Conservation (phyloP, 2,113 vertebrate species). For the Callospermophilus lateralis region DNA sequence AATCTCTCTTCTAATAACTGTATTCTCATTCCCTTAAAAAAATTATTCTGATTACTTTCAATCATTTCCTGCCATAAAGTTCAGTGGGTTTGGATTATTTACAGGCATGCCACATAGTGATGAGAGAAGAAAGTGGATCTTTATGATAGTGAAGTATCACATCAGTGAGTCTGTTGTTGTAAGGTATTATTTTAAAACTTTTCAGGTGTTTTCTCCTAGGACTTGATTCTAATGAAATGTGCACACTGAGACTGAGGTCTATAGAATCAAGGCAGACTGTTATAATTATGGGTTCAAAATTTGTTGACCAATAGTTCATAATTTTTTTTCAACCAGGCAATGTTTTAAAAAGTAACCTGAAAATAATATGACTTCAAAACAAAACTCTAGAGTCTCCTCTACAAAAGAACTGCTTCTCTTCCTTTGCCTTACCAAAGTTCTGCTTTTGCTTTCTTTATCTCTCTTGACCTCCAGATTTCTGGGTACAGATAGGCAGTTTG, state of each 20-base stretch:
- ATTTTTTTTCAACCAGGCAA: background rate
- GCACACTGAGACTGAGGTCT: background rate
- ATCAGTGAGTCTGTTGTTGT: background rate
- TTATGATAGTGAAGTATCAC: background rate
- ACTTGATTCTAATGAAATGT: background rate
- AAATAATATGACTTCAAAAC: background rate
- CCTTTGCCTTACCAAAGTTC: background rate
- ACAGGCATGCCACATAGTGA: background rate
- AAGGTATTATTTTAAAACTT: background rate
- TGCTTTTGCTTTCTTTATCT: background rate
- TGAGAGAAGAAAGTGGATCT: background rate
- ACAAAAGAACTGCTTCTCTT: background rate
- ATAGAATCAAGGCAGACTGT: background rate
- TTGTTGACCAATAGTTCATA: background rate
- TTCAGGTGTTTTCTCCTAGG: background rate
- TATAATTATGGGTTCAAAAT: background rate
- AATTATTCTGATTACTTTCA: background rate
- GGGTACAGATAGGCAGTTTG: background rate
- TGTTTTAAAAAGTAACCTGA: background rate
- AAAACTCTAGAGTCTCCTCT: background rate
- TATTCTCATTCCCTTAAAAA: background rate
- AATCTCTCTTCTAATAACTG: constrained; percentile 50
- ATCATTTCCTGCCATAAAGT: background rate
- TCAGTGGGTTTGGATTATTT: background rate
- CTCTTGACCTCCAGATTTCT: background rate